Base-by-base conservation (phyloP, 1,140 invertebrate species). In the Penaeus chinensis region DNA sequence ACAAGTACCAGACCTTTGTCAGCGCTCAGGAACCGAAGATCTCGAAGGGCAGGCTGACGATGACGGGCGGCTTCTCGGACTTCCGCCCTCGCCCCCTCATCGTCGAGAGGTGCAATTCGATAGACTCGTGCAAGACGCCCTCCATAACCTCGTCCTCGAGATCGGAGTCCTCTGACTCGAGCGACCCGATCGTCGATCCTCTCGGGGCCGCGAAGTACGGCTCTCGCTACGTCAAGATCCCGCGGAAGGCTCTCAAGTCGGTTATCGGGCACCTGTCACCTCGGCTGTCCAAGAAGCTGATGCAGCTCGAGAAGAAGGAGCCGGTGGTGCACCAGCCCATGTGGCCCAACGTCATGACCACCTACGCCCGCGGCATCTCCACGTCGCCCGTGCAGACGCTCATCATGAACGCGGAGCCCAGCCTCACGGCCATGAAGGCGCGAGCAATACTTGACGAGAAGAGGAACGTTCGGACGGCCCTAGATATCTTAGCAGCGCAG, bases 341-440 rank as follows among this genome's bases (percentile, higher is more conserved):
- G 84, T 85, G 84, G 84, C 85, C 85, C 24, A 74, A 20, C 47
- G 78, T 81, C 61, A 69, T 87, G 78, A 61, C 62, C 22, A 87
- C 78, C 54, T 87, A 87, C 78, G 85, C 76, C 7, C 85, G 85
- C 8, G 85, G 77, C 8, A 65, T 87, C n/a, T 74, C 78, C 11
- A 69, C 85, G 8, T 81, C 79, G 3, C 78, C 63, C 7, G 79
- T 81, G 27, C 85, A 87, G 65, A 71, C 63, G 22, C 62, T 87
- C 32, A 69, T 82, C 24, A 61, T 61, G 54, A 78, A 78, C 22
- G 24, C 61, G 10, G 63, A 87, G 54, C 85, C 85, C 7, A 87
- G 85, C 24, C 66, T 87, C 42, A 87, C 85, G 13, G 85, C 85
- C 78, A 81, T 87, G 85, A 87, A 81, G 47, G 78, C 85, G 2